Percentiles rank a stretch among this genome's conserved stretches.
These are phyloP conservation scores for Loripinus fragilis DNA, from an alignment of 2,888 invertebrate species.

Conservation along the genomic window DNA sequence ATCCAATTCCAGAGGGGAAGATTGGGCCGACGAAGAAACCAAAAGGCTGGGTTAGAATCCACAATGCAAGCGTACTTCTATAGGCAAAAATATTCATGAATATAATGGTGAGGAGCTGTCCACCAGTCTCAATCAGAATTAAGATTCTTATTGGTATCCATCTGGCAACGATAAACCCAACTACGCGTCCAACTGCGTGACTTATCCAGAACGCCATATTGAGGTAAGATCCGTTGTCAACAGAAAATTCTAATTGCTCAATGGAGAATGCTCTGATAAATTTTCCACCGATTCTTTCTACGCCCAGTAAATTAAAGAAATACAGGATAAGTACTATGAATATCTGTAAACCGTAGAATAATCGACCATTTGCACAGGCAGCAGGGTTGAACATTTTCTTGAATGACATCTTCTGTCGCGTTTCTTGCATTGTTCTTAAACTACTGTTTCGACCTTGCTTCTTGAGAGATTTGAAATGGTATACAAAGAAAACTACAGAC, in stretches of 20 bases:
- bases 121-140: slow-evolving; percentile 60
- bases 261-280: slow-evolving; percentile 70
- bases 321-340: slow-evolving; percentile 64
- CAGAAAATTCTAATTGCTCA: slow-evolving; percentile 63
- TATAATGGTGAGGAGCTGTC: slow-evolving; percentile 48
- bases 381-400: slow-evolving; percentile 60
- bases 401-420: not conserved
- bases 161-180: slow-evolving; percentile 58
- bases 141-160: slow-evolving; percentile 64
- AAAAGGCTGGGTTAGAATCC: slow-evolving; percentile 64
- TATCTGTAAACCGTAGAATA: slow-evolving; percentile 59
- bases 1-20: slow-evolving; percentile 69
- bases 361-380: slow-evolving; percentile 63
- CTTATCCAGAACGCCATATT: slow-evolving; percentile 72
- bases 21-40: slow-evolving; percentile 65
- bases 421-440: not conserved
- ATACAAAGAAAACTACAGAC: slow-evolving; percentile 58
- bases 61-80: slow-evolving; percentile 53
- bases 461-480: slow-evolving; percentile 40
- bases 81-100: slow-evolving; percentile 63
- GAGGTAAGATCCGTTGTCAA: slow-evolving; percentile 60
- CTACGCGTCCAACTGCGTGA: slow-evolving; percentile 63
- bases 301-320: slow-evolving; percentile 66
- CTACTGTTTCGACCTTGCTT: not conserved
- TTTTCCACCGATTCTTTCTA: slow-evolving; percentile 66